Conservation (phyloP, 2,888 invertebrate species). For the Choristoneura rosaceana region DNA sequence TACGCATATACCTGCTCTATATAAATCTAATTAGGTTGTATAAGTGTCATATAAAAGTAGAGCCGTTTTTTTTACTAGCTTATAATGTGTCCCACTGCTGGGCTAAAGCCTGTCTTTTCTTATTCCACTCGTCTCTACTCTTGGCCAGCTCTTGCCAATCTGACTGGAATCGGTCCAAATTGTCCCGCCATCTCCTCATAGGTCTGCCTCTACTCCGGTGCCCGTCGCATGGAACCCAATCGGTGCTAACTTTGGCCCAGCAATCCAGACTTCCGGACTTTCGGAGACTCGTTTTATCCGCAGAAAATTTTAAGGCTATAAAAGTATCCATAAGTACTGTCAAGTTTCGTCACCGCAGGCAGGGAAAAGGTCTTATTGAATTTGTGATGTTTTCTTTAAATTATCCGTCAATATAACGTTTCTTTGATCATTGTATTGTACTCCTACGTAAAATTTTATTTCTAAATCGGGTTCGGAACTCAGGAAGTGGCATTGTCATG, state of each 20-base stretch:
- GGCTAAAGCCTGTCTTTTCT: too few species aligned
- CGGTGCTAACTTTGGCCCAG: too few species aligned
- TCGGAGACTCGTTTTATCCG: constrained; percentile 2
- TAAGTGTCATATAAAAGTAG: constrained; percentile 22
- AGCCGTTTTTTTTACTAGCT: too few species aligned
- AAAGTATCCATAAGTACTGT: constrained; percentile 11
- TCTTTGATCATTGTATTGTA: not conserved
- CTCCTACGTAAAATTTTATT: constrained; percentile 3
- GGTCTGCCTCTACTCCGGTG: too few species aligned
- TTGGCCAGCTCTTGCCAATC: too few species aligned
- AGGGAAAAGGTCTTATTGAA: constrained; percentile 21
- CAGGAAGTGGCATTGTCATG: constrained; percentile 44
- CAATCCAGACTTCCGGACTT: too few species aligned
- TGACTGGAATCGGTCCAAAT: too few species aligned
- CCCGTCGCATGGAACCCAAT: too few species aligned
- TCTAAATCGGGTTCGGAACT: constrained; percentile 13
- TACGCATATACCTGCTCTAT: constrained; percentile 24
- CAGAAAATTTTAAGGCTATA: not conserved
- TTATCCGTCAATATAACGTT: not conserved
- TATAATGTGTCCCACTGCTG: too few species aligned
- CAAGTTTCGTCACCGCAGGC: constrained; percentile 19
- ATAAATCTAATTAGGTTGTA: constrained; percentile 23
- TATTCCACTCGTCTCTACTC: too few species aligned
- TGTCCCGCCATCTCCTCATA: too few species aligned
- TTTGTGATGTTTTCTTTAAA: constrained; percentile 16